phyloP scores from a whole-genome alignment of 2,888 invertebrate genomes.

The Piscicola geometra region DNA sequence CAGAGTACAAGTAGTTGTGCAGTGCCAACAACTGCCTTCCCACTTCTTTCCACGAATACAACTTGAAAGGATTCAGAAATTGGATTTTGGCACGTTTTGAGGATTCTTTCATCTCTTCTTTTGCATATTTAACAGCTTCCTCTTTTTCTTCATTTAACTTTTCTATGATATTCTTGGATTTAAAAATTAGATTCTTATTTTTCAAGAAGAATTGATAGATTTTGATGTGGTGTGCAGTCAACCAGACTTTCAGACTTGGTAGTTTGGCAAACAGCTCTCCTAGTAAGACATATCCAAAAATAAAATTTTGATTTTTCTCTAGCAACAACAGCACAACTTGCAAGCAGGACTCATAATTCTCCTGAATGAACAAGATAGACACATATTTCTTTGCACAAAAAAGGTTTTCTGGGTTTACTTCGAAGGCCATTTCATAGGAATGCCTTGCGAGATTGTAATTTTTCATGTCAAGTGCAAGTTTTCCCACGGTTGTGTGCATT shows the following conservation, averaged over 20 bases:
- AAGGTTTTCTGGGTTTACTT: constrained; percentile 10
- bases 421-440: not conserved
- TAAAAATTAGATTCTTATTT: not conserved
- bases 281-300: not conserved
- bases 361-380: constrained; percentile 9
- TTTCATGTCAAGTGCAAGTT: constrained; percentile 3
- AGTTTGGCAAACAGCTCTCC: not conserved
- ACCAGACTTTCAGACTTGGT: not conserved
- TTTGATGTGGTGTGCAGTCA: not conserved
- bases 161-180: not conserved
- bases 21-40: not conserved
- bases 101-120: not conserved
- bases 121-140: not conserved
- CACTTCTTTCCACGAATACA: constrained; percentile 5
- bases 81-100: not conserved
- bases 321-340: not conserved
- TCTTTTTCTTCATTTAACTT: not conserved
- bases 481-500: not conserved
- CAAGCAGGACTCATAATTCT: constrained; percentile 3
- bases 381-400: constrained; percentile 13
- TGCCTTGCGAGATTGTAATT: constrained; percentile 6
- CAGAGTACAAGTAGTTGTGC: not conserved
- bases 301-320: constrained; percentile 3
- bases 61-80: not conserved
- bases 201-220: not conserved